A percentile compares a stretch with the other conserved stretches of the same genome.
Evolutionary conservation across 2,888 invertebrate genomes (phyloP).

Genomic region (Myopa testacea): DNA sequence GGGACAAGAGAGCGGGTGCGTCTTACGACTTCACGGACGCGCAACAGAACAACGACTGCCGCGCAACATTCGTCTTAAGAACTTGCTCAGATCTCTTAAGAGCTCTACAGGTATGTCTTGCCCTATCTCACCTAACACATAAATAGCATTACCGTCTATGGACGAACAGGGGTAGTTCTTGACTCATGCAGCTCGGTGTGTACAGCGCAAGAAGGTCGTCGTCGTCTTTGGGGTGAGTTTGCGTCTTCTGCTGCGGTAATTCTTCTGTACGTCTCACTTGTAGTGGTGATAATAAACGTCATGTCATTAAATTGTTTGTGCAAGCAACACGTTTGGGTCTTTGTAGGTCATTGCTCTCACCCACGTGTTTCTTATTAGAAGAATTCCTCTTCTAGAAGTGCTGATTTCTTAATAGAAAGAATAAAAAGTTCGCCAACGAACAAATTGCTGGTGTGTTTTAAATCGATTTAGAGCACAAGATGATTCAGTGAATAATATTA

Average conservation of each 20-base stretch:
- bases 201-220: background rate
- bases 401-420: too few relatives aligned
- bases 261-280: background rate
- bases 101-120: conserved; percentile 31
- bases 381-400: too few relatives aligned
- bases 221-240: background rate
- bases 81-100: conserved; percentile 23
- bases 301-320: conserved; percentile 26
- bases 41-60: conserved; percentile 26
- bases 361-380: background rate
- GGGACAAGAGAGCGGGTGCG: background rate
- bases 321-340: conserved; percentile 43
- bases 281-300: conserved; percentile 39
- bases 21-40: conserved; percentile 16
- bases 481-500: too few relatives aligned
- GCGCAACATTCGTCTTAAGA: conserved; percentile 25
- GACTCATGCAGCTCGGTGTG: background rate
- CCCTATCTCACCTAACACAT: background rate
- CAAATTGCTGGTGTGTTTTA: too few relatives aligned
- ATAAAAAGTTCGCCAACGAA: too few relatives aligned
- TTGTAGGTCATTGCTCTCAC: conserved; percentile 30
- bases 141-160: background rate
- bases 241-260: background rate
- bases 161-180: conserved; percentile 16
- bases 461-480: too few relatives aligned